phyloP scores from a whole-genome alignment of 2,113 vertebrate species.

The Grallaria varia region DNA sequence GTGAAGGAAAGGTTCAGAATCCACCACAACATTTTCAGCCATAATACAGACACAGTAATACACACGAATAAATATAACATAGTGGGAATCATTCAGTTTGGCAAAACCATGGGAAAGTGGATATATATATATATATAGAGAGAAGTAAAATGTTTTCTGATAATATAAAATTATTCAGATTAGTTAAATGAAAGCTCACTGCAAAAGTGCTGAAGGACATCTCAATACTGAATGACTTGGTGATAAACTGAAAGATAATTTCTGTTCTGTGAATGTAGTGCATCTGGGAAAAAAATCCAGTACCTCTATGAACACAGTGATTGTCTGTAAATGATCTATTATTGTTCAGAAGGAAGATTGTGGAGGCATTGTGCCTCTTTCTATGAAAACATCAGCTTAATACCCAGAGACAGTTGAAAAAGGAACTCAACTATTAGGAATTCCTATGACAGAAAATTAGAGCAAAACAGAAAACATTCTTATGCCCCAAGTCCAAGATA shows the following conservation, averaged over 20 bases:
- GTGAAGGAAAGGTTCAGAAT: neutral
- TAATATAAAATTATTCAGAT: neutral
- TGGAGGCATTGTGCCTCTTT: neutral
- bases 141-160: neutral
- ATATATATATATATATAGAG: neutral
- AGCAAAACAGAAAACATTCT: conserved; percentile 1
- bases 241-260: neutral
- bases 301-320: neutral
- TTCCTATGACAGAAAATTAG: neutral
- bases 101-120: neutral
- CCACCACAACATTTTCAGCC: neutral
- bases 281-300: neutral
- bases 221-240: neutral
- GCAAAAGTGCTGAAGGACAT: neutral
- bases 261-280: neutral
- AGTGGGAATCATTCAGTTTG: neutral
- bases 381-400: neutral
- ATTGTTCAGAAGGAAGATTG: neutral
- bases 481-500: neutral
- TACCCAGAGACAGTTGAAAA: conserved; percentile 4
- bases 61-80: neutral
- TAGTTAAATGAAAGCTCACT: neutral
- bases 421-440: neutral
- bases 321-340: neutral
- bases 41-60: neutral